Percentiles rank a stretch among this genome's conserved stretches.
These are phyloP conservation scores for Idaea dimidiata DNA, from an alignment of 2,888 invertebrate genomes.

Conservation along the genomic window DNA sequence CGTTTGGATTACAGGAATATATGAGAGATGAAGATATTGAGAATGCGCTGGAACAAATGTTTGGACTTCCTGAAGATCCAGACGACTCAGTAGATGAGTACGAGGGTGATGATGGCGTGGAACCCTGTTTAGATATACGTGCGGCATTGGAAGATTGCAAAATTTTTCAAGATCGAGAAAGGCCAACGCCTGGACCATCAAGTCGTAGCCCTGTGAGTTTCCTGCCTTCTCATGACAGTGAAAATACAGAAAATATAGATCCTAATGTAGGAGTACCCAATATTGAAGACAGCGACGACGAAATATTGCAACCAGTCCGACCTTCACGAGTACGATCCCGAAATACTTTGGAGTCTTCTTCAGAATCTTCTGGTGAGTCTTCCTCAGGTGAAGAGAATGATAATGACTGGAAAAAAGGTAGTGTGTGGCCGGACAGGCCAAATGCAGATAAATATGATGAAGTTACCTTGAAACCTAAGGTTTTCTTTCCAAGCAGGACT, in stretches of 20 bases:
- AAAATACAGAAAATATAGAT: conserved; percentile 17
- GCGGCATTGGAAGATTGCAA: conserved; percentile 7
- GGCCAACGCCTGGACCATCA: conserved; percentile 10
- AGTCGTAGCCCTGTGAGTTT: conserved; percentile 14
- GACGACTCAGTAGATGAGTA: conserved; percentile 21
- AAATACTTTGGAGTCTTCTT: conserved; percentile 10
- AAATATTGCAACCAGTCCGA: conserved; percentile 15
- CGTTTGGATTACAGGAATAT: conserved; percentile 8
- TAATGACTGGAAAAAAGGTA: conserved; percentile 16
- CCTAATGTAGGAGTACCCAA: conserved; percentile 16
- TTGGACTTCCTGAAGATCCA: conserved; percentile 25
- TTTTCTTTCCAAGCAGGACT: conserved; percentile 19
- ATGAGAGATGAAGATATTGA: conserved; percentile 23
- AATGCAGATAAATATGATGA: conserved; percentile 16
- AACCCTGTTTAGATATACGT: conserved; percentile 12
- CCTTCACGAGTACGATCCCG: conserved; percentile 8
- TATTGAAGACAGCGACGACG: conserved; percentile 15
- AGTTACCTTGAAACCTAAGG: conserved; percentile 16
- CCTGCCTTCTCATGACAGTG: conserved; percentile 6
- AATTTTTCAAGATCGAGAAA: too few relatives aligned
- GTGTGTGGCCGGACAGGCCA: conserved; percentile 14
- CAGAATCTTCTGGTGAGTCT: conserved; percentile 11
- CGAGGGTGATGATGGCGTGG: conserved; percentile 10
- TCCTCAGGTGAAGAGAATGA: conserved; percentile 14
- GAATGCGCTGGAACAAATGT: conserved; percentile 21